Evolutionary conservation across 2,888 invertebrate genomes (phyloP).

Genomic region (Cataglyphis altisquamis): DNA sequence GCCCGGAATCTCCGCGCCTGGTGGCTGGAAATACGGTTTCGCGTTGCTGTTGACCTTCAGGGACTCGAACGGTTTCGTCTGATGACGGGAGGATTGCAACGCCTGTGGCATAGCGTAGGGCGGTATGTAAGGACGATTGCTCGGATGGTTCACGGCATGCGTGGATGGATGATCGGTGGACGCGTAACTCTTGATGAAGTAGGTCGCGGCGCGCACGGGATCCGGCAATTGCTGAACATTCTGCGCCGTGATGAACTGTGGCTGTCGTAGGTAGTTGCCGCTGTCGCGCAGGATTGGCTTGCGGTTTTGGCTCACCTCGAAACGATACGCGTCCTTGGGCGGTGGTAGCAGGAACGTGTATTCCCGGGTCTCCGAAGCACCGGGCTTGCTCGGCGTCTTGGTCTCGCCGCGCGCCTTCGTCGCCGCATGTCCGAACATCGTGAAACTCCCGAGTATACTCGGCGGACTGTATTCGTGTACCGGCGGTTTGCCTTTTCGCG

Average conservation of each 20-base stretch:
- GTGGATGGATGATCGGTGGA: constrained; percentile 61
- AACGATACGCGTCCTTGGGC: constrained; percentile 81
- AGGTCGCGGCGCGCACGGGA: constrained; percentile 73
- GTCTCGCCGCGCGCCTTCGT: constrained; percentile 87
- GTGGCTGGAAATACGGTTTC: constrained; percentile 77
- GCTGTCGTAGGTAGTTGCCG: constrained; percentile 77
- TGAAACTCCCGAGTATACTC: constrained; percentile 87
- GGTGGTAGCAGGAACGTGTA: constrained; percentile 83
- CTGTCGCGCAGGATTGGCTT: constrained; percentile 79
- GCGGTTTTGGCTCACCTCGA: constrained; percentile 80
- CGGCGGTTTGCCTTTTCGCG: constrained; percentile 74
- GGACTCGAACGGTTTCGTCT: constrained; percentile 78
- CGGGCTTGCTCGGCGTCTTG: constrained; percentile 68
- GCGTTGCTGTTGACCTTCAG: constrained; percentile 74
- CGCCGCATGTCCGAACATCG: constrained; percentile 88
- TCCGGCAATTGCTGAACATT: constrained; percentile 63
- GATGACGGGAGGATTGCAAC: constrained; percentile 72
- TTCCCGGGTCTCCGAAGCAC: constrained; percentile 80
- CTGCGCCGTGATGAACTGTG: constrained; percentile 62
- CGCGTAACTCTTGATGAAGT: constrained; percentile 75
- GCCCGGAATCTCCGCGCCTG: constrained; percentile 62
- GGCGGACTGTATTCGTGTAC: constrained; percentile 77
- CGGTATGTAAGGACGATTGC: constrained; percentile 39
- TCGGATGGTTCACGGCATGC: neutral
- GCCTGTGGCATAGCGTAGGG: constrained; percentile 40